Percentiles rank a stretch among this genome's conserved stretches.
These are phyloP conservation scores for Epirrhoe tristata DNA, from an alignment of 2,888 invertebrate species.

Conservation along the genomic window DNA sequence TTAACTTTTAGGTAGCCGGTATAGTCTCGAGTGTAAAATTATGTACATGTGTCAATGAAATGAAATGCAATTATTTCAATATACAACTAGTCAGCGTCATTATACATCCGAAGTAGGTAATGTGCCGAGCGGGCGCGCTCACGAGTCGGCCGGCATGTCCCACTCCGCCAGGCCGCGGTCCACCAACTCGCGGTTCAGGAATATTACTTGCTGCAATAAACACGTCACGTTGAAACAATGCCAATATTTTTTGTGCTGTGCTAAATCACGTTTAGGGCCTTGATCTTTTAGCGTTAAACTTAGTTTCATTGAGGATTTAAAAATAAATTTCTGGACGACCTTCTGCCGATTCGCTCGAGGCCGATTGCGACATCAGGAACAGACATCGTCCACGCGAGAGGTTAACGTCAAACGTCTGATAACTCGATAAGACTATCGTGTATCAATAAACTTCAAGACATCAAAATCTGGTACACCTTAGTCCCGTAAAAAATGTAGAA, in stretches of 20 bases:
- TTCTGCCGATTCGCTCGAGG: slow-evolving; percentile 32
- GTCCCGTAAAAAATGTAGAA: background rate
- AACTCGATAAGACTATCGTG: background rate
- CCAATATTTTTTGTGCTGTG: slow-evolving; percentile 34
- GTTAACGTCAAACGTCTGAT: background rate
- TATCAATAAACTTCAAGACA: background rate
- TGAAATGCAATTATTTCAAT: slow-evolving; percentile 69
- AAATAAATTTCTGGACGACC: slow-evolving; percentile 39
- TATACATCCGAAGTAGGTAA: slow-evolving; percentile 46
- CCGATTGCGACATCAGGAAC: slow-evolving; percentile 26
- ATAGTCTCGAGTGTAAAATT: slow-evolving; percentile 52
- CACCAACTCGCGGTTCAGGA: slow-evolving; percentile 94
- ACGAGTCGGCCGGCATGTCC: slow-evolving; percentile 83
- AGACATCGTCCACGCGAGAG: slow-evolving; percentile 1
- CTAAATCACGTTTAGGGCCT: slow-evolving; percentile 35
- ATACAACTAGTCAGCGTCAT: slow-evolving; percentile 68
- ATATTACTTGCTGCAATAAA: slow-evolving; percentile 89
- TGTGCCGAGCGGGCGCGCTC: slow-evolving; percentile 50
- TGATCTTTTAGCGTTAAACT: slow-evolving; percentile 40
- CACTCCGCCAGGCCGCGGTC: slow-evolving; percentile 93
- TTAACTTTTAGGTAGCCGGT: slow-evolving; percentile 30
- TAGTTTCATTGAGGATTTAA: slow-evolving; percentile 41
- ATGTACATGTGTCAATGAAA: slow-evolving; percentile 64
- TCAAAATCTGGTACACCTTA: background rate
- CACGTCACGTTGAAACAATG: slow-evolving; percentile 36